Evolutionary conservation across 1,140 invertebrate species (phyloP).

Genomic region (Cyphomyrmex costatus): DNA sequence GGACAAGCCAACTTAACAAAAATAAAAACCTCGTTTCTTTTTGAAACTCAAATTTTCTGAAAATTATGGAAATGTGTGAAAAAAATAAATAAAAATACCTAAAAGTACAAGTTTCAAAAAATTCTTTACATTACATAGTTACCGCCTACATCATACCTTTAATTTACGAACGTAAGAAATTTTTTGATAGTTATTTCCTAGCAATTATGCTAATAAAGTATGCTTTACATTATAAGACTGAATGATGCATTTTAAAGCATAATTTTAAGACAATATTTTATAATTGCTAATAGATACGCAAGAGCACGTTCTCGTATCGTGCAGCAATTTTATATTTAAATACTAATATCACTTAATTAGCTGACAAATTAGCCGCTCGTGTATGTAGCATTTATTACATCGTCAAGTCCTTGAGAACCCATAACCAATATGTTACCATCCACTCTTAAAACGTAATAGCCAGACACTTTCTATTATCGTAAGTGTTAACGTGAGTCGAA

Average conservation of each 20-base stretch:
- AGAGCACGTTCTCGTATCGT: not conserved
- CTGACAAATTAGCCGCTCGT: not conserved
- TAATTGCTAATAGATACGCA: not conserved
- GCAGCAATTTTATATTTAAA: not conserved
- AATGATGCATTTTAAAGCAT: not conserved
- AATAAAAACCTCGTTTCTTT: not conserved
- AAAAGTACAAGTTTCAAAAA: not conserved
- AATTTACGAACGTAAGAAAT: not conserved
- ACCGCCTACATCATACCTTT: not conserved
- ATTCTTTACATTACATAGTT: not conserved
- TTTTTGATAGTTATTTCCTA: not conserved
- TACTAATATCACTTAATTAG: not conserved
- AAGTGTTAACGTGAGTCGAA: constrained; percentile 39
- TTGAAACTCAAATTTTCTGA: not conserved
- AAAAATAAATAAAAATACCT: not conserved
- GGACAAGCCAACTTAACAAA: not conserved
- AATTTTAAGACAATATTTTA: not conserved
- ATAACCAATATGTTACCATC: constrained; percentile 21
- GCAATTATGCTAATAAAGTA: not conserved
- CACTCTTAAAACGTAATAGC: constrained; percentile 5
- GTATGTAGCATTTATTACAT: not conserved
- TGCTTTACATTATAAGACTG: not conserved
- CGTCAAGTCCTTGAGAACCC: constrained; percentile 27
- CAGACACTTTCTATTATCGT: constrained; percentile 50
- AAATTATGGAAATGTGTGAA: not conserved